phyloP scores from a whole-genome alignment of 2,113 vertebrate species.

The Syngnathus typhle region DNA sequence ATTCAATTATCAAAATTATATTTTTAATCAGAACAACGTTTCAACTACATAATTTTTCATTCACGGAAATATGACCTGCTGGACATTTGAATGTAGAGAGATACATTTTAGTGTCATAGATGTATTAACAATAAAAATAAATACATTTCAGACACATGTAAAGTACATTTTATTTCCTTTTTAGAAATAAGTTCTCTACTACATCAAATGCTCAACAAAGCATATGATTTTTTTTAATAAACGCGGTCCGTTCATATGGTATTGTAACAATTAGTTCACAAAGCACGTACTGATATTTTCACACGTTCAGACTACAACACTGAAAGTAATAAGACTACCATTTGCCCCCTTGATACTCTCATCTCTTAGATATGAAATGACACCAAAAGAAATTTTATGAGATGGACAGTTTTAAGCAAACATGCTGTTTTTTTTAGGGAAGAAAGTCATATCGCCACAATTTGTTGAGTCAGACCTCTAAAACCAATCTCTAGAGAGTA shows the following conservation, averaged over 20 bases:
- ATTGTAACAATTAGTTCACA: not conserved
- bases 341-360: not conserved
- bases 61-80: conserved; percentile 15
- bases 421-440: not conserved
- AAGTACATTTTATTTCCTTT: not conserved
- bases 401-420: not conserved
- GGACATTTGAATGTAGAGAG: conserved; percentile 4
- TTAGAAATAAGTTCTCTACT: not conserved
- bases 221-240: not conserved
- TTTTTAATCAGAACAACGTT: conserved; percentile 16
- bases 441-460: not conserved
- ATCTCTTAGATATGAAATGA: not conserved
- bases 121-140: not conserved
- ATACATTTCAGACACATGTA: not conserved
- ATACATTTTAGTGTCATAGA: conserved; percentile 11
- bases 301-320: not conserved
- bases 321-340: not conserved
- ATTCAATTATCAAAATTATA: not conserved
- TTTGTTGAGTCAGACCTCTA: not conserved
- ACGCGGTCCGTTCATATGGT: not conserved
- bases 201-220: not conserved
- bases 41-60: conserved; percentile 3
- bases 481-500: not conserved
- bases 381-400: not conserved
- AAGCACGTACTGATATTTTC: not conserved